Evolutionary conservation across 2,888 invertebrate species (phyloP).

Genomic region (Pocota personata): DNA sequence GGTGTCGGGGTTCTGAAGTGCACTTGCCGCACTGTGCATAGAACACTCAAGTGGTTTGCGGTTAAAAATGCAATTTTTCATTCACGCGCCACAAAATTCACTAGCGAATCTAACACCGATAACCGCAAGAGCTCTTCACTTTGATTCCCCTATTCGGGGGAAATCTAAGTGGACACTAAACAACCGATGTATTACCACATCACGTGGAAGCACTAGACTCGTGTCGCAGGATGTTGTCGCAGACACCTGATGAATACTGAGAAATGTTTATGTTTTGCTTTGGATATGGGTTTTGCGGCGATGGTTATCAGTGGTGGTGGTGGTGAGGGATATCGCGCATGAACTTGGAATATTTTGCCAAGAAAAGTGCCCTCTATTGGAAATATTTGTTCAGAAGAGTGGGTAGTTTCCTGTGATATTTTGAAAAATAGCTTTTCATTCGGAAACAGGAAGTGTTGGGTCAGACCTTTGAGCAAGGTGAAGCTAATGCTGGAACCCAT

Average conservation of each 20-base stretch:
- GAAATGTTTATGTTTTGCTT: slow-evolving; percentile 61
- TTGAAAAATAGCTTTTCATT: background rate
- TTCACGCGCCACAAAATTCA: background rate
- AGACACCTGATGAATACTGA: slow-evolving; percentile 70
- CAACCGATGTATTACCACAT: slow-evolving; percentile 27
- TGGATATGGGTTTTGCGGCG: background rate
- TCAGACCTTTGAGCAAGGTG: background rate
- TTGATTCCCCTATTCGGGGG: slow-evolving; percentile 19
- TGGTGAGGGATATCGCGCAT: background rate
- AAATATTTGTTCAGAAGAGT: background rate
- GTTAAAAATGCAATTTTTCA: background rate
- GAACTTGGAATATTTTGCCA: background rate
- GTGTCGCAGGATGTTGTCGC: slow-evolving; percentile 73
- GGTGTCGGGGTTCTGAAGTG: background rate
- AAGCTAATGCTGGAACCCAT: background rate
- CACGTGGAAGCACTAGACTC: slow-evolving; percentile 62
- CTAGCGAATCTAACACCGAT: background rate
- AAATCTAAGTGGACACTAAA: slow-evolving; percentile 52
- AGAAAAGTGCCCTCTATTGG: slow-evolving; percentile 12
- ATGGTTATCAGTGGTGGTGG: background rate
- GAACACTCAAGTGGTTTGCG: background rate
- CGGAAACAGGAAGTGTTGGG: background rate
- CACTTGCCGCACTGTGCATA: background rate
- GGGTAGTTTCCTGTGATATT: background rate
- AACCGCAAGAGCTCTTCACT: background rate